These are phyloP conservation scores for Procambarus clarkii DNA, from an alignment of 1,140 invertebrate species.

Conservation along the genomic window DNA sequence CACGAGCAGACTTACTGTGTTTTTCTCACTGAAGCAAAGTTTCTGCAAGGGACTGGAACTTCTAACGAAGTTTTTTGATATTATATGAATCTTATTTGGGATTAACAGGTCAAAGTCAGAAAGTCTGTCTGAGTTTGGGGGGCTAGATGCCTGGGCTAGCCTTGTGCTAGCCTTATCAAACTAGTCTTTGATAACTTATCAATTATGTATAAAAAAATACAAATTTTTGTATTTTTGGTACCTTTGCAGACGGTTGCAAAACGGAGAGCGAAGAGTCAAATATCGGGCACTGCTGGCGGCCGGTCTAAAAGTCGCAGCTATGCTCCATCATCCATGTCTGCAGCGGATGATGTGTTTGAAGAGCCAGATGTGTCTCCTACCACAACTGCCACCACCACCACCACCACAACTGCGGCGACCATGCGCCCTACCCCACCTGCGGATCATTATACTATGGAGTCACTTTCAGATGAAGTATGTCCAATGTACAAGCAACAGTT, in stretches of 20 bases:
- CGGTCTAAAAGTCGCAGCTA: slow-evolving; percentile 71
- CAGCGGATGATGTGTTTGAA: slow-evolving; percentile 58
- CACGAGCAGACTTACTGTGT: too few species aligned
- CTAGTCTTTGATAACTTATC: too few species aligned
- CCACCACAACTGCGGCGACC: slow-evolving; percentile 60
- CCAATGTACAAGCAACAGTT: not conserved
- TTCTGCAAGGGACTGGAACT: too few species aligned
- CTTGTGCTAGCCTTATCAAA: too few species aligned
- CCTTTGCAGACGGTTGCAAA: slow-evolving; percentile 68
- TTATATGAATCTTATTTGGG: too few species aligned
- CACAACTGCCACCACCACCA: slow-evolving; percentile 68
- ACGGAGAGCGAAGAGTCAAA: slow-evolving; percentile 69
- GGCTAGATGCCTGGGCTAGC: too few species aligned
- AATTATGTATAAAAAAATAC: too few species aligned
- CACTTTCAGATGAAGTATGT: slow-evolving; percentile 62
- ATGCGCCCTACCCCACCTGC: slow-evolving; percentile 52
- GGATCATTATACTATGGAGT: slow-evolving; percentile 64
- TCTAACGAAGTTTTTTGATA: too few species aligned
- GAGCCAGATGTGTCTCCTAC: slow-evolving; percentile 65
- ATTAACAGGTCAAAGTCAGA: too few species aligned
- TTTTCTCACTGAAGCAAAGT: too few species aligned
- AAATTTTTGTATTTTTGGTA: too few species aligned
- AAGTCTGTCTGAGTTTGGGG: too few species aligned
- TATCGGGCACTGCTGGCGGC: slow-evolving; percentile 68
- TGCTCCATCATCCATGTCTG: slow-evolving; percentile 68